These are phyloP conservation scores for Anneissia japonica DNA, from an alignment of 35 echinoderm and acorn worm species.

Conservation along the genomic window DNA sequence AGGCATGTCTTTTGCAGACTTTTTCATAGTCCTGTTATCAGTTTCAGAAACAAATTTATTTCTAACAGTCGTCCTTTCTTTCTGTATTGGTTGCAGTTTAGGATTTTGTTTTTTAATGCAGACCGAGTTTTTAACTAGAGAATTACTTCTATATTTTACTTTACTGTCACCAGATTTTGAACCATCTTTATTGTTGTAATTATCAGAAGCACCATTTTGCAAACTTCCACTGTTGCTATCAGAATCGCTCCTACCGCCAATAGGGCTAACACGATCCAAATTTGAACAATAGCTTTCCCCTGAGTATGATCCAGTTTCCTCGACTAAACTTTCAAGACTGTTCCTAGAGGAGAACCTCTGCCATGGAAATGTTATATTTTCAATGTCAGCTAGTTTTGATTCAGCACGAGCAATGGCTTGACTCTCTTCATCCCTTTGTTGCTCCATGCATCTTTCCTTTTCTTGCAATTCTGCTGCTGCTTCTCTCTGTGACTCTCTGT, in stretches of 20 bases:
- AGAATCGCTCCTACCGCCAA: slow-evolving; percentile 57
- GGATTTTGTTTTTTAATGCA: neutral
- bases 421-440: neutral
- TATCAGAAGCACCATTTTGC: neutral
- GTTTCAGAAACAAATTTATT: neutral
- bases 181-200: neutral
- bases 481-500: slow-evolving; percentile 61
- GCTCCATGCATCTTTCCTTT: slow-evolving; percentile 11
- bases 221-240: slow-evolving; percentile 46
- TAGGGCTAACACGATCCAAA: slow-evolving; percentile 45
- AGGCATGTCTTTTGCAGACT: neutral
- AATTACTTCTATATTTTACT: neutral
- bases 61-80: neutral
- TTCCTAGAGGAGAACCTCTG: neutral
- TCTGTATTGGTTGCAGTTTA: neutral
- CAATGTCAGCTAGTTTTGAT: neutral
- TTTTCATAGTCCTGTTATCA: slow-evolving; percentile 8
- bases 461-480: slow-evolving; percentile 53
- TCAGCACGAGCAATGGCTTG: neutral
- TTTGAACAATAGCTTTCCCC: neutral
- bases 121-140: neutral
- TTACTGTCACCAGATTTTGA: neutral
- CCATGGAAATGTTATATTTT: neutral
- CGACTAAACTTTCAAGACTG: neutral
- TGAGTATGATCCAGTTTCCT: neutral